Evolutionary conservation across 2,888 invertebrate species (phyloP).

Genomic region (Rutpela maculata): DNA sequence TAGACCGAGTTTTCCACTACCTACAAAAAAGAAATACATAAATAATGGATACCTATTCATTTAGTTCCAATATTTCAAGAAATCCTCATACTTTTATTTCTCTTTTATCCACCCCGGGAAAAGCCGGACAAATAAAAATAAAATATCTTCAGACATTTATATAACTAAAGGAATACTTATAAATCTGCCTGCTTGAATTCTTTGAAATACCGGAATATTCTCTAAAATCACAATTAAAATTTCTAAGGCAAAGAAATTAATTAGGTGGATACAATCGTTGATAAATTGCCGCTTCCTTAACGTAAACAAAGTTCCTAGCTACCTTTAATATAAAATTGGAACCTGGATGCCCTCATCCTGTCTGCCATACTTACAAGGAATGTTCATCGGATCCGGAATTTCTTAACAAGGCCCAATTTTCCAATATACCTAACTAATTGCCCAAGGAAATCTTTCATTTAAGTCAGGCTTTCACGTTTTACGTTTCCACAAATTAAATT

Average conservation of each 20-base stretch:
- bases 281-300: not conserved
- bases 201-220: not conserved
- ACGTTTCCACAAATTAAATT: constrained; percentile 31
- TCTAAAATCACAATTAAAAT: constrained; percentile 4
- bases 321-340: constrained; percentile 3
- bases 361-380: constrained; percentile 9
- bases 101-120: constrained; percentile 1
- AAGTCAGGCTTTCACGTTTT: constrained; percentile 16
- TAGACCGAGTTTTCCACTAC: not conserved
- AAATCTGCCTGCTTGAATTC: not conserved
- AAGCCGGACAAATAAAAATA: not conserved
- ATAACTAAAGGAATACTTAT: not conserved
- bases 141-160: constrained; percentile 7
- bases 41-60: constrained; percentile 7
- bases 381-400: constrained; percentile 22
- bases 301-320: not conserved
- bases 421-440: constrained; percentile 36
- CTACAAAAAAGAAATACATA: not conserved
- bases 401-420: constrained; percentile 20
- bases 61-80: constrained; percentile 6
- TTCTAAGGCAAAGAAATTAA: constrained; percentile 12
- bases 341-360: constrained; percentile 4
- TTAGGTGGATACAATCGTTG: not conserved
- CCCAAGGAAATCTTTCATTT: constrained; percentile 7
- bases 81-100: constrained; percentile 1